Evolutionary conservation across 2,797 vertebrate species (phyloP), one percentile per base, ranked within the genome.

Genomic region (Limosa lapponica): DNA sequence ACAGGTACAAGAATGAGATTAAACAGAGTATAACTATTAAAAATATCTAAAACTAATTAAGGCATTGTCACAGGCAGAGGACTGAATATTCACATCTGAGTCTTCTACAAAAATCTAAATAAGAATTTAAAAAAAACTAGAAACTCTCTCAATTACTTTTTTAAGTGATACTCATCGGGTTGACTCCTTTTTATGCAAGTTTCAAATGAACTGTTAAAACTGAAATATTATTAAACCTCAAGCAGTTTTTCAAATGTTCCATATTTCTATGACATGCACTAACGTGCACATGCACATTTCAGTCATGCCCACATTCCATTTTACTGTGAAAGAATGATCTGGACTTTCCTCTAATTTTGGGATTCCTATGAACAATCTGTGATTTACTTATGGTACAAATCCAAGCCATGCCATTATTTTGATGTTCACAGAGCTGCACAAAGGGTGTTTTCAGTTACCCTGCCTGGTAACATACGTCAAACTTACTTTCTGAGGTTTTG

Each of bases 71-170:
- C 27, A 73, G 43, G 25, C 30, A 61, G 28, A 43, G 80, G 52
- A 70, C 1, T 37, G 13, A 93, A 54, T 65, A 71, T 37, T 83
- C 30, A 67, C 8, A 36, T 64, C 20, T 32, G 22, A 82, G n/a
- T 65, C 24, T 62, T 61, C 30, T 24, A 67, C 11, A 83, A 91
- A 91, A 89, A 85, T 48, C 32, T 25, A 91, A 91, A 23, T 12
- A 83, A 48, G 12, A 49, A 71, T 36, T 65, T 32, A 2, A 61
- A 74, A 80, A 44, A 14, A 1, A 0, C 2, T 16, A 30, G 19
- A 39, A 82, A 75, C 51, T 43, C 3, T 30, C 11, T 62, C n/a
- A 82, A 57, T 58, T 54, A 44, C 48, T 64, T 88, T 88, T 73
- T 79, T 49, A 86, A 66, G 34, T 17, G 6, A 64, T 51, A 54